Percentiles rank a stretch among this genome's conserved stretches.
Evolutionary conservation across 2,888 invertebrate genomes (phyloP).

Genomic region (Drosophila dives): DNA sequence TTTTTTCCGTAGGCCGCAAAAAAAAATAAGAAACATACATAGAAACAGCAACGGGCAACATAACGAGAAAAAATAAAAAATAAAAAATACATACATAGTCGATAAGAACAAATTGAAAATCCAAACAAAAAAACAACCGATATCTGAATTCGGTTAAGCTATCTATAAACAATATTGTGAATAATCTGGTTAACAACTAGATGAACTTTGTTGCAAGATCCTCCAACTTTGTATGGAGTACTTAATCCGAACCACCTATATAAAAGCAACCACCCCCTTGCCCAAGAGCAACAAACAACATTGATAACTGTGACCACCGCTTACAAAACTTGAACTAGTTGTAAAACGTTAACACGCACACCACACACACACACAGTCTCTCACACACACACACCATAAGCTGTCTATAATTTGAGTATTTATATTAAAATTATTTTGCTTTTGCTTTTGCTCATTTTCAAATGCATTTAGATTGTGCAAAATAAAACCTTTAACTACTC

Average conservation of each 20-base stretch:
- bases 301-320: conserved; percentile 66
- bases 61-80: neutral
- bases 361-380: conserved; percentile 23
- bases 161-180: conserved; percentile 22
- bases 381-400: conserved; percentile 40
- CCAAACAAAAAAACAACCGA: conserved; percentile 5
- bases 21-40: conserved; percentile 5
- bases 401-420: conserved; percentile 40
- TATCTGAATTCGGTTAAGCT: conserved; percentile 17
- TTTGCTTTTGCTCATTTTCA: conserved; percentile 29
- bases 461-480: conserved; percentile 41
- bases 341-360: conserved; percentile 20
- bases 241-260: conserved; percentile 28
- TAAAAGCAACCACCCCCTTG: conserved; percentile 36
- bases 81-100: neutral
- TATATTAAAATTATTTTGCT: conserved; percentile 21
- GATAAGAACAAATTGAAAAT: conserved; percentile 11
- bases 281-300: conserved; percentile 44
- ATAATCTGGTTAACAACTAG: conserved; percentile 31
- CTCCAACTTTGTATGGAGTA: conserved; percentile 24
- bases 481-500: conserved; percentile 18
- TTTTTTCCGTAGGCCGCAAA: conserved; percentile 74
- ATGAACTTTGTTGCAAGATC: conserved; percentile 12
- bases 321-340: conserved; percentile 48
- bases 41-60: conserved; percentile 20